Evolutionary conservation across 2,888 invertebrate species (phyloP).

Genomic region (Lordiphosa andalusiaca): DNA sequence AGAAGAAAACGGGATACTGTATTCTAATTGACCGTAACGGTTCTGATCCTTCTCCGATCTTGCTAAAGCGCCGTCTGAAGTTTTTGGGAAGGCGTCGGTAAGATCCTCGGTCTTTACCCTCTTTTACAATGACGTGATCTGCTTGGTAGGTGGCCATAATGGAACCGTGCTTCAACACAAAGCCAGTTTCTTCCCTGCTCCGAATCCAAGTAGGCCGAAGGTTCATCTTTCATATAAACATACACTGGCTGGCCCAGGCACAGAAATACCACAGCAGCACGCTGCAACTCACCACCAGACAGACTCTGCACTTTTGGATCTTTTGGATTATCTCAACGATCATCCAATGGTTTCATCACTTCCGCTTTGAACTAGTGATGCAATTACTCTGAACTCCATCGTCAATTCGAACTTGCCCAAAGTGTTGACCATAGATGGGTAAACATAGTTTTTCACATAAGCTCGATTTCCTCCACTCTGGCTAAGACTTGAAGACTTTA

Average conservation of each 20-base stretch:
- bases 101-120: no score
- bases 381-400: conserved; percentile 93
- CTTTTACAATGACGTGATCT: no score
- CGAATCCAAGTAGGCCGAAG: conserved; percentile 99
- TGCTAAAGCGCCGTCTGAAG: conserved; percentile 98
- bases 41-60: conserved; percentile 99
- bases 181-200: conserved; percentile 99
- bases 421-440: conserved; percentile 94
- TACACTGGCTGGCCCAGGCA: conserved; percentile 99
- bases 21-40: conserved; percentile 90
- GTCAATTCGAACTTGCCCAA: conserved; percentile 87
- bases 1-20: conserved; percentile 20
- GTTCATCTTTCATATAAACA: conserved; percentile 99
- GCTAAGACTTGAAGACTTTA: conserved; percentile 99
- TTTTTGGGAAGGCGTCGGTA: conserved; percentile 99
- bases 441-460: conserved; percentile 98
- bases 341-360: conserved; percentile 97
- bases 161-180: conserved; percentile 99
- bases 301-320: conserved; percentile 99
- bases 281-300: conserved; percentile 99
- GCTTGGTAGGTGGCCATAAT: no score
- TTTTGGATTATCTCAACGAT: conserved; percentile 98
- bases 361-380: conserved; percentile 99
- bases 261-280: conserved; percentile 93
- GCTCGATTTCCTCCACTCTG: conserved; percentile 97